Conservation (phyloP, 64 coral and sea anemone genomes). For the Porites lutea region DNA sequence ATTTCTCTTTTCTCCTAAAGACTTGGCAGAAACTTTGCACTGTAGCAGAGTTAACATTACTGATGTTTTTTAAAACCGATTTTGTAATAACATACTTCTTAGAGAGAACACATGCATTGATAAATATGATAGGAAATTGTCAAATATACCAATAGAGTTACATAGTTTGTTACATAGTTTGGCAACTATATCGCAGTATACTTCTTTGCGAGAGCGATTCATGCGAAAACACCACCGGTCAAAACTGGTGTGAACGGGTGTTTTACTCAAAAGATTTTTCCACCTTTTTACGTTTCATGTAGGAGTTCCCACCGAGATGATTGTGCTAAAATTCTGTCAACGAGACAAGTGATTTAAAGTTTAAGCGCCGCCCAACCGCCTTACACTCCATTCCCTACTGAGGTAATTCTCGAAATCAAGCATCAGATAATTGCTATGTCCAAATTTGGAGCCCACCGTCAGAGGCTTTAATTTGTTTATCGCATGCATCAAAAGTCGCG, state of each 20-base stretch:
- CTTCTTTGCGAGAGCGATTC: not conserved
- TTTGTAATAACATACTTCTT: not conserved
- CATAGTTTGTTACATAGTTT: too few species aligned
- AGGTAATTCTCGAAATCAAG: constrained; percentile 38
- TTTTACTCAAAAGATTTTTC: constrained; percentile 9
- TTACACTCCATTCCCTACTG: not conserved
- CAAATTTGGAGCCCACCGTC: constrained; percentile 15
- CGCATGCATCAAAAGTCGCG: not conserved
- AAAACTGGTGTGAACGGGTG: not conserved
- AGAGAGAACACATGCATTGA: not conserved
- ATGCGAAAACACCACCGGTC: constrained; percentile 34
- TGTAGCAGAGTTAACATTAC: not conserved
- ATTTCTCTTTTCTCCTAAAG: not conserved
- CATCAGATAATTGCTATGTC: constrained; percentile 40
- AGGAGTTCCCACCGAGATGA: not conserved
- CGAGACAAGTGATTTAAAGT: not conserved
- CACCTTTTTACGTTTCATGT: not conserved
- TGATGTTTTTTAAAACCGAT: not conserved
- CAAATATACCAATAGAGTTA: too few species aligned
- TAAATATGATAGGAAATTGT: too few species aligned
- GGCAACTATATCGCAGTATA: too few species aligned
- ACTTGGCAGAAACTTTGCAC: not conserved
- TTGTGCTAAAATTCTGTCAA: constrained; percentile 21
- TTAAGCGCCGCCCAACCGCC: not conserved
- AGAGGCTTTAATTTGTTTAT: constrained; percentile 2